Evolutionary conservation across 2,888 invertebrate species (phyloP).

Genomic region (Nebria salina): DNA sequence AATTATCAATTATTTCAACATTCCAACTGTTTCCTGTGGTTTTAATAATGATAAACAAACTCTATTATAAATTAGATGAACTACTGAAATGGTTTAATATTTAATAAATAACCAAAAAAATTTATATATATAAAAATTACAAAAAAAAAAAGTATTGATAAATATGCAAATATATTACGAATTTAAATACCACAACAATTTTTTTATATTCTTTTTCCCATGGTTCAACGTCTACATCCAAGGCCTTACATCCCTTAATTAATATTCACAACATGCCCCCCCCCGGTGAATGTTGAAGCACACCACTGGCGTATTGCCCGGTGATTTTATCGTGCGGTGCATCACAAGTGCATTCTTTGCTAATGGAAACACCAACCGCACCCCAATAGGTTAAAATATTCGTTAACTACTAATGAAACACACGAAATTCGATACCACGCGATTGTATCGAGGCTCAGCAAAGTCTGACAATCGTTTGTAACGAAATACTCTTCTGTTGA

Average conservation of each 20-base stretch:
- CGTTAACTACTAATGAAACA: background rate
- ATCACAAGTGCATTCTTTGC: slow-evolving; percentile 37
- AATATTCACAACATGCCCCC: slow-evolving; percentile 15
- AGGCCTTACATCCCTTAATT: slow-evolving; percentile 21
- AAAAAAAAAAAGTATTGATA: background rate
- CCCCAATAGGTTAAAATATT: background rate
- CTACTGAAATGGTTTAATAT: no score
- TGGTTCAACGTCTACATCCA: background rate
- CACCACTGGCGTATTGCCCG: slow-evolving; percentile 30
- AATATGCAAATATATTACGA: background rate
- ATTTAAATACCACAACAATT: background rate
- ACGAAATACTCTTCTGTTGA: background rate
- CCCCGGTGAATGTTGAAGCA: slow-evolving; percentile 29
- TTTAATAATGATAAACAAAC: no score
- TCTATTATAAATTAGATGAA: no score
- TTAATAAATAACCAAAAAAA: background rate
- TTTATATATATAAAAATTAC: background rate
- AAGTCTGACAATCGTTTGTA: slow-evolving; percentile 9
- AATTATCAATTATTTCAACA: background rate
- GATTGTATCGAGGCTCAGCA: slow-evolving; percentile 1
- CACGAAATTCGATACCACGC: slow-evolving; percentile 13
- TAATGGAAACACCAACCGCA: slow-evolving; percentile 4
- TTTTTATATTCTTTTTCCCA: background rate
- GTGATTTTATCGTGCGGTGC: background rate
- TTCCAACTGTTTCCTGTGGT: background rate